These are phyloP conservation scores for Entelurus aequoreus DNA, from an alignment of 2,113 vertebrate genomes.

Conservation along the genomic window DNA sequence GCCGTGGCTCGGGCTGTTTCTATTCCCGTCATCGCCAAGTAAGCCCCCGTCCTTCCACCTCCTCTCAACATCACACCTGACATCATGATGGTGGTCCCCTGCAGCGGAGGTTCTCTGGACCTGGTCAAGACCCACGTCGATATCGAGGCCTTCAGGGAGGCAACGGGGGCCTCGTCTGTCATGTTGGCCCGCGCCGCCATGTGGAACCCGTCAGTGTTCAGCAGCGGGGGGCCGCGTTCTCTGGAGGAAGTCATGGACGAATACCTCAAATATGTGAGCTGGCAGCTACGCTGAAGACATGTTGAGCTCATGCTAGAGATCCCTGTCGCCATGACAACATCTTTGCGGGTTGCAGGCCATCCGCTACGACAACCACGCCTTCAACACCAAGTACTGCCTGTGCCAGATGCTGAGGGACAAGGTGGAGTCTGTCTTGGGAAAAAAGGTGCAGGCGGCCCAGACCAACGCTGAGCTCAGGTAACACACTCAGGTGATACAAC, in stretches of 20 bases:
- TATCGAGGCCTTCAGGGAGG: constrained; percentile 78
- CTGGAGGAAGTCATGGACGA: constrained; percentile 85
- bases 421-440: constrained; percentile 86
- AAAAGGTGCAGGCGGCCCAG: constrained; percentile 84
- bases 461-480: constrained; percentile 87
- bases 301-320: too few species aligned
- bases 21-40: constrained; percentile 95
- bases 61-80: background rate
- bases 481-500: background rate
- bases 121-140: constrained; percentile 79
- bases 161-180: constrained; percentile 81
- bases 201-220: constrained; percentile 95
- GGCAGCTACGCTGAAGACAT: background rate
- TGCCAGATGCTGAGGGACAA: constrained; percentile 94
- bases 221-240: constrained; percentile 73
- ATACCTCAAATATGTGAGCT: constrained; percentile 87
- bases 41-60: constrained; percentile 40
- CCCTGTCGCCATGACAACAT: background rate
- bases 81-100: background rate
- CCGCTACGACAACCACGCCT: constrained; percentile 87
- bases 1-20: constrained; percentile 81
- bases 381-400: constrained; percentile 96
- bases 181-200: constrained; percentile 95
- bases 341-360: constrained; percentile 75
- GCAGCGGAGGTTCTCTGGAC: constrained; percentile 91